These are phyloP conservation scores for Acyrthosiphon pisum DNA, from an alignment of 1,140 invertebrate species.

Conservation along the genomic window DNA sequence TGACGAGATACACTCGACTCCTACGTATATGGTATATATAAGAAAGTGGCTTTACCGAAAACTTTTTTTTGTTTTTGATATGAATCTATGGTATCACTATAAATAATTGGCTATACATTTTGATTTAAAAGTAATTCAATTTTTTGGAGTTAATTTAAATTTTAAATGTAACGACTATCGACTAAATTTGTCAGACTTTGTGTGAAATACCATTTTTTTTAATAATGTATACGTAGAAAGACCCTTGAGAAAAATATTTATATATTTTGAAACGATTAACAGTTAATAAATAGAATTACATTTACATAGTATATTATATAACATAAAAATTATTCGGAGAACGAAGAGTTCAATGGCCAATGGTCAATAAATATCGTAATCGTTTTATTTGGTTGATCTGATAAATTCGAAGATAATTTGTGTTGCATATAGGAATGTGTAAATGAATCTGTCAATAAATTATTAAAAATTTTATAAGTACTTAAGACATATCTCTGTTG, in stretches of 20 bases:
- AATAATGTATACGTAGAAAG: background rate
- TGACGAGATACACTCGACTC: too few relatives aligned
- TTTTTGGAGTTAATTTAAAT: too few relatives aligned
- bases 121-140: too few relatives aligned
- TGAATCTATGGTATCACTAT: too few relatives aligned
- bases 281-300: background rate
- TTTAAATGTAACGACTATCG: too few relatives aligned
- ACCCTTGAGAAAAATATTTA: background rate
- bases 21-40: too few relatives aligned
- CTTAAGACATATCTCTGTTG: background rate
- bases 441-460: background rate
- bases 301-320: background rate
- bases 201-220: background rate
- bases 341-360: background rate
- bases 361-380: background rate
- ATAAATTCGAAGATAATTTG: background rate
- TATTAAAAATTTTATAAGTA: background rate
- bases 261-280: background rate
- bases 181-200: too few relatives aligned
- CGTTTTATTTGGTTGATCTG: background rate
- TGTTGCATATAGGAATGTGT: background rate
- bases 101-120: too few relatives aligned
- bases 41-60: too few relatives aligned
- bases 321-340: background rate
- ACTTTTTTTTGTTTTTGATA: too few relatives aligned